These are phyloP conservation scores for Drosophila baimaii DNA, from an alignment of 1,140 invertebrate genomes.

Conservation along the genomic window DNA sequence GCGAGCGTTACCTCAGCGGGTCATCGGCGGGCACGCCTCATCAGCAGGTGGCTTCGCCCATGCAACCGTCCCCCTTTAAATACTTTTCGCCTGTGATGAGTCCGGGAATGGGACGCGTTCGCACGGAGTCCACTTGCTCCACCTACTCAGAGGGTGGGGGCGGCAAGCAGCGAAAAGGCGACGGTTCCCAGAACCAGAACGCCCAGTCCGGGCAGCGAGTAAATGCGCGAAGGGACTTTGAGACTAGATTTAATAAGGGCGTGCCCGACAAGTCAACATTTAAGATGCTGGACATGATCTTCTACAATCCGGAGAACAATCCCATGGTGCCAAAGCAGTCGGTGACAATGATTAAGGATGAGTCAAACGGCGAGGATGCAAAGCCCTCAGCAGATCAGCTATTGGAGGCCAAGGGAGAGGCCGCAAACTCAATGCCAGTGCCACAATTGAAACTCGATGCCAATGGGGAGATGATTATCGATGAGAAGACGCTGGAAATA, in stretches of 20 bases:
- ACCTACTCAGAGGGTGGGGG: conserved; percentile 66
- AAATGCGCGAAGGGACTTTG: conserved; percentile 86
- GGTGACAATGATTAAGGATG: conserved; percentile 69
- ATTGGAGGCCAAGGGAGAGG: conserved; percentile 43
- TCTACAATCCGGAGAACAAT: conserved; percentile 92
- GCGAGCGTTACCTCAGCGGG: conserved; percentile 73
- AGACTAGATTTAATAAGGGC: conserved; percentile 85
- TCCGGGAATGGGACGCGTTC: conserved; percentile 71
- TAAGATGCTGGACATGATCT: conserved; percentile 96
- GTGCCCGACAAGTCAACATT: conserved; percentile 88
- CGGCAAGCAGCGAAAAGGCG: conserved; percentile 62
- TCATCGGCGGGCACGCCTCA: conserved; percentile 55
- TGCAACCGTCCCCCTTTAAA: conserved; percentile 50
- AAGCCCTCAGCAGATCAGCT: conserved; percentile 58
- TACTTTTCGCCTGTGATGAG: conserved; percentile 63
- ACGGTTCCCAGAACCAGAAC: conserved; percentile 43
- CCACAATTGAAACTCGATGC: conserved; percentile 95
- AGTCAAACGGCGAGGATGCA: conserved; percentile 46
- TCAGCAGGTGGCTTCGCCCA: conserved; percentile 56
- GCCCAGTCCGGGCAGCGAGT: conserved; percentile 58
- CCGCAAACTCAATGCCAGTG: conserved; percentile 85
- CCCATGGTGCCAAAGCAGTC: conserved; percentile 86
- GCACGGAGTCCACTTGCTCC: conserved; percentile 85
- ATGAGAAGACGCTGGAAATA: conserved; percentile 93
- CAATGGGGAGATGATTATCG: conserved; percentile 93